Conservation (phyloP, 1,140 invertebrate genomes). For the Ladona fulva region DNA sequence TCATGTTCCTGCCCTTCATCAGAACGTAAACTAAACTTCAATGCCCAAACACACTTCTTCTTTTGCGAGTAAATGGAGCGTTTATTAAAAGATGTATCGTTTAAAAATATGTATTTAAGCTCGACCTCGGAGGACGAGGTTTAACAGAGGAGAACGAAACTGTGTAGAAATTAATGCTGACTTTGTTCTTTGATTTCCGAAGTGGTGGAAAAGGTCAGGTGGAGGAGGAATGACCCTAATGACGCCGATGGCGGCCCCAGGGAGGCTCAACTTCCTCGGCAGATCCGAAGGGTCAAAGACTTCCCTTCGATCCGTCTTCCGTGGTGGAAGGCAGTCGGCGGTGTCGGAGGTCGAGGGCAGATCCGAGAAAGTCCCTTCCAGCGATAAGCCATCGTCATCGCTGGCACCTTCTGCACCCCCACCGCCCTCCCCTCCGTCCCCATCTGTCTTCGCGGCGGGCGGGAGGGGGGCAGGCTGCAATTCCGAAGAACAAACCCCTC, state of each 20-base stretch:
- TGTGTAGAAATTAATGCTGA: too few species aligned
- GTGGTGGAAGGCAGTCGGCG: background rate
- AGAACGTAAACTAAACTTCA: too few species aligned
- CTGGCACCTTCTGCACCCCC: background rate
- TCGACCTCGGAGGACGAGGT: too few species aligned
- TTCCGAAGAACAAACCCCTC: background rate
- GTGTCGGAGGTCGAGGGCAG: background rate
- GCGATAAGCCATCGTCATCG: background rate
- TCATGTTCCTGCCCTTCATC: too few species aligned
- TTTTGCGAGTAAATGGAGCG: too few species aligned
- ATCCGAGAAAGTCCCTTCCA: background rate
- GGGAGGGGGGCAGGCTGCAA: background rate
- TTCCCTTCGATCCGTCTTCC: background rate
- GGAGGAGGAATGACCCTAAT: conserved; percentile 3
- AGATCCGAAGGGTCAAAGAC: background rate
- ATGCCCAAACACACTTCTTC: too few species aligned
- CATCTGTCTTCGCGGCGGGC: background rate
- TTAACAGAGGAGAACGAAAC: too few species aligned
- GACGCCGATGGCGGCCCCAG: background rate
- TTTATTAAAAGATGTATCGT: too few species aligned
- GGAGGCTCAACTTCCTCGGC: conserved; percentile 1
- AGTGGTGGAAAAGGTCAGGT: too few species aligned
- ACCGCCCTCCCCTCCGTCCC: background rate
- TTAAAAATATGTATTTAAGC: too few species aligned
- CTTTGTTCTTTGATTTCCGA: too few species aligned